Percentiles rank a stretch among this genome's conserved stretches.
These are phyloP conservation scores for Cephonodes hylas DNA, from an alignment of 2,888 invertebrate species.

Conservation along the genomic window DNA sequence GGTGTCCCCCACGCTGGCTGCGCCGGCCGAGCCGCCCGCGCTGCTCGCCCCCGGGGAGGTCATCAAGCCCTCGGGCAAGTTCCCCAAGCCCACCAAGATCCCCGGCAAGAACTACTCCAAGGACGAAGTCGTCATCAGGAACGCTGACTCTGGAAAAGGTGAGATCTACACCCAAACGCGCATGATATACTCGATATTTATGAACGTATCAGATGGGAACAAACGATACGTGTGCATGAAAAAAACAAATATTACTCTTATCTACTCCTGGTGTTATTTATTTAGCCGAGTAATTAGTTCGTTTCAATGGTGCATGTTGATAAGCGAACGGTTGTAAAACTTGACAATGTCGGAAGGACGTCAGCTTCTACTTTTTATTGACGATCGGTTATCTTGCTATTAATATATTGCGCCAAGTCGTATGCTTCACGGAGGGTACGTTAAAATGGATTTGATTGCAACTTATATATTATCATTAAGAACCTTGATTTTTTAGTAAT, in stretches of 20 bases:
- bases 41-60: conserved; percentile 91
- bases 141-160: conserved; percentile 98
- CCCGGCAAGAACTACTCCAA: conserved; percentile 96
- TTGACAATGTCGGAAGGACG: neutral
- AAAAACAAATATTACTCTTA: conserved; percentile 46
- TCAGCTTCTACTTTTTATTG: conserved; percentile 1
- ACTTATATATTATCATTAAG: neutral
- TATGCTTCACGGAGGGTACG: neutral
- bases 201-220: conserved; percentile 19
- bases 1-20: conserved; percentile 81
- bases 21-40: conserved; percentile 76
- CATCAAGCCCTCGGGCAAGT: conserved; percentile 93
- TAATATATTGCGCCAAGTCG: conserved; percentile 11
- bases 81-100: conserved; percentile 92
- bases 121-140: conserved; percentile 96
- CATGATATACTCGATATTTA: conserved; percentile 11
- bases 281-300: conserved; percentile 41
- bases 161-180: conserved; percentile 31
- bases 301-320: conserved; percentile 41
- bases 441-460: too few species aligned
- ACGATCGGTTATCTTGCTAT: conserved; percentile 19
- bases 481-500: neutral
- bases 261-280: conserved; percentile 43
- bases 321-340: neutral
- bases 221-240: conserved; percentile 48